phyloP scores from a whole-genome alignment of 1,140 invertebrate species.

The Lasaia peninsularis region DNA sequence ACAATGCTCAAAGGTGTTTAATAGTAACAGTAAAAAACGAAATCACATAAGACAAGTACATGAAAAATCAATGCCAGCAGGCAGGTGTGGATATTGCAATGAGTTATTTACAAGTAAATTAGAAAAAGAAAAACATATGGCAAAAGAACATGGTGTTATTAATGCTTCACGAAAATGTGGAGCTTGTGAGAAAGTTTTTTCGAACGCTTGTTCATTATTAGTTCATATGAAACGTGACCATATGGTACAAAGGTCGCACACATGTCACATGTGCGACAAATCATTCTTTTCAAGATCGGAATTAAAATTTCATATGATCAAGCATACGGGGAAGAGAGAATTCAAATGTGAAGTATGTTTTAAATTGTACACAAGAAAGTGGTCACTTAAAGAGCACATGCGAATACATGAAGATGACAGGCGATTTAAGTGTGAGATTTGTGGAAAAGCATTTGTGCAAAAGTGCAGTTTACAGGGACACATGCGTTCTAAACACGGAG shows the following conservation, averaged over 20 bases:
- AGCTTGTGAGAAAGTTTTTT: constrained; percentile 49
- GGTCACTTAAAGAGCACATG: constrained; percentile 66
- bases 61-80: constrained; percentile 30
- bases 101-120: constrained; percentile 41
- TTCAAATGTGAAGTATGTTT: constrained; percentile 52
- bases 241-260: constrained; percentile 47
- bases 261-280: constrained; percentile 54
- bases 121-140: constrained; percentile 42
- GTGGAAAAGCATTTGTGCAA: constrained; percentile 44
- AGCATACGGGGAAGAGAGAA: constrained; percentile 33
- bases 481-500: constrained; percentile 43
- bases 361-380: constrained; percentile 65
- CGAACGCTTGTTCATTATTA: constrained; percentile 35
- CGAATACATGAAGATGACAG: constrained; percentile 74
- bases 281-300: constrained; percentile 34
- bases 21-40: constrained; percentile 38
- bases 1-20: constrained; percentile 42
- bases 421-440: constrained; percentile 53
- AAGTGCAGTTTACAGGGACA: constrained; percentile 49
- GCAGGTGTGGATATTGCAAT: constrained; percentile 48
- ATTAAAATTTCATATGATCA: constrained; percentile 40
- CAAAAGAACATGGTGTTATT: constrained; percentile 37
- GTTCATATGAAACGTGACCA: constrained; percentile 48
- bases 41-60: constrained; percentile 45
- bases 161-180: constrained; percentile 39